A percentile compares a stretch with the other conserved stretches of the same genome.
These are phyloP conservation scores for Gambusia holbrooki DNA, from an alignment of 2,113 vertebrate genomes.

Conservation along the genomic window DNA sequence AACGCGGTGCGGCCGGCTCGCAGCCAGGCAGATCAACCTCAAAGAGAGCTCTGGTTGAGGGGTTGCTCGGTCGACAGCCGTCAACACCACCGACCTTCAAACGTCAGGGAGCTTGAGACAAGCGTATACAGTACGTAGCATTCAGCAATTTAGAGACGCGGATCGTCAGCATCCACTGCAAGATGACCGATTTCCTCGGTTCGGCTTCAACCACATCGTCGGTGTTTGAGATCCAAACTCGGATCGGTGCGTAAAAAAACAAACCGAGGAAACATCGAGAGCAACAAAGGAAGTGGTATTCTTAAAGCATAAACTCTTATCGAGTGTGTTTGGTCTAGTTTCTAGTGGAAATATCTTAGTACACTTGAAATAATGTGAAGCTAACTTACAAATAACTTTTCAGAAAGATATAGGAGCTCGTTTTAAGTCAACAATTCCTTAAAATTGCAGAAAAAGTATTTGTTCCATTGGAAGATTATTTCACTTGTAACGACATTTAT, in stretches of 20 bases:
- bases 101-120: slow-evolving; percentile 44
- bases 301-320: not conserved
- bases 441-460: too few relatives aligned
- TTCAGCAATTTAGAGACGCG: not conserved
- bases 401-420: too few relatives aligned
- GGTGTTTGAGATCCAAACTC: not conserved
- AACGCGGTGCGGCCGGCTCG: slow-evolving; percentile 29
- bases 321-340: too few relatives aligned
- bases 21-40: slow-evolving; percentile 38
- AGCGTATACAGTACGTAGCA: not conserved
- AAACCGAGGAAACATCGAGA: not conserved
- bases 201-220: not conserved
- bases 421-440: too few relatives aligned
- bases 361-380: too few relatives aligned
- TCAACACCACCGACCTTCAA: slow-evolving; percentile 67
- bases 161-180: not conserved
- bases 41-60: slow-evolving; percentile 19
- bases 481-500: too few relatives aligned
- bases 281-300: not conserved
- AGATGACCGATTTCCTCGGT: not conserved
- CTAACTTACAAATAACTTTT: too few relatives aligned
- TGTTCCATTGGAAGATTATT: too few relatives aligned
- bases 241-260: not conserved
- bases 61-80: slow-evolving; percentile 37
- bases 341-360: too few relatives aligned